Evolutionary conservation across 2,888 invertebrate species (phyloP), one percentile per base, ranked within the genome.

Genomic region (Apocheima hispidaria): DNA sequence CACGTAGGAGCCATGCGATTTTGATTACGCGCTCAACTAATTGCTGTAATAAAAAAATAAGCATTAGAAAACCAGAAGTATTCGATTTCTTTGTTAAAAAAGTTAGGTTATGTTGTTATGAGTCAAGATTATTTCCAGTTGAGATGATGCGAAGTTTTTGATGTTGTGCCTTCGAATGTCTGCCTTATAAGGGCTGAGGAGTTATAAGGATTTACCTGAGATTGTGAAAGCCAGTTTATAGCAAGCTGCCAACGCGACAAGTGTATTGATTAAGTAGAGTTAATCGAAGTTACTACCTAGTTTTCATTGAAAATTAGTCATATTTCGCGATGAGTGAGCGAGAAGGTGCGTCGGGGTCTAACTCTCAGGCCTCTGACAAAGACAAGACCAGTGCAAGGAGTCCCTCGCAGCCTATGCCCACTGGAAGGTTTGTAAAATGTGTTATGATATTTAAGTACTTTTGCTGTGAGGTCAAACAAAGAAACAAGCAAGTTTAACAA

Each of bases 81-180:
- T 56, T 48, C 9, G 52, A 41, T 71, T 72, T 66, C 72, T 77
- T 80, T 81, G 73, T 80, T 56, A 58, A 69, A 54, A 78, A 81
- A 79, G 74, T 83, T 73, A 87, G 88, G 88, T 90, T 87, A 89
- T 83, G 77, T 83, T 77, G 71, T 78, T 78, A 77, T 86, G 86
- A 86, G 69, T 84, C 85, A 87, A 80, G 72, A 76, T 81, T 73
- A 74, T 75, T 79, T 67, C 70, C 66, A 72, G 69, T 59, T 59
- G 54, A 70, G 73, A 85, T 86, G 87, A 88, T 81, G 76, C 81
- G 83, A 79, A 71, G 60, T 73, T 82, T 86, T 88, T 83, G 72
- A 83, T 73, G 70, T 75, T 66, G 79, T 79, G 71, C 79, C 79
- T 79, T 79, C 72, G 74, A 71, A 71, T 77, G 55, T 69, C 69